Evolutionary conservation across 2,888 invertebrate genomes (phyloP), one percentile per base, ranked within the genome.

Genomic region (Mimumesa dahlbomi): DNA sequence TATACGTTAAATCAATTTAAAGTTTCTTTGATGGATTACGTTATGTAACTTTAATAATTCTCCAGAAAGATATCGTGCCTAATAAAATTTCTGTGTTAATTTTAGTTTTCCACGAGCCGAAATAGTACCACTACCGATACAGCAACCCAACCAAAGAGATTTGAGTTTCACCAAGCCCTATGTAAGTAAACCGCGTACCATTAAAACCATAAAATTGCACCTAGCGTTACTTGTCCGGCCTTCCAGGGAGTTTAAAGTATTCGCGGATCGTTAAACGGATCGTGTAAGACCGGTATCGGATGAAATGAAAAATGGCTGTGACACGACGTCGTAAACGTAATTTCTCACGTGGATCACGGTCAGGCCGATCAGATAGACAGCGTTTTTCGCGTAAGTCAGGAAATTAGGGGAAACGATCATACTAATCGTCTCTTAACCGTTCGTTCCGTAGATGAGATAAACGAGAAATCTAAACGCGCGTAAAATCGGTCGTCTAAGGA

Each of bases 401-500:
- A 59, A 52, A 43, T 31, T 38, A n/a, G 29, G 45, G 18, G 29
- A 31, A 42, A 45, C 25, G 45, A 29, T 31, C 3, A 4, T 13
- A 5, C 43, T 59, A 45, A 70, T 58, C 18, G 58, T 9, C 14
- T 6, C 43, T 34, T 42, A 38, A 49, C 22, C 52, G 11, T 6
- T 6, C 4, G 16, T 13, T 1, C 2, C 16, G 5, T 13, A 9
- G 0, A 21, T 22, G 36, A 42, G 22, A 57, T 21, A 61, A 65
- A 42, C 11, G 18, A 48, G 49, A 25, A 59, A 77, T 58, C 50
- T 22, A 43, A 64, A 52, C 40, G 48, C 46, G 40, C 36, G 40
- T 75, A 65, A 73, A 73, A 73, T 72, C 53, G 62, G 18, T 52
- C 59, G 46, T 62, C 42, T 22, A 14, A n/a, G 29, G 21, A 49